Evolutionary conservation across 2,888 invertebrate species (phyloP).

Genomic region (Drosophila vallismaia): DNA sequence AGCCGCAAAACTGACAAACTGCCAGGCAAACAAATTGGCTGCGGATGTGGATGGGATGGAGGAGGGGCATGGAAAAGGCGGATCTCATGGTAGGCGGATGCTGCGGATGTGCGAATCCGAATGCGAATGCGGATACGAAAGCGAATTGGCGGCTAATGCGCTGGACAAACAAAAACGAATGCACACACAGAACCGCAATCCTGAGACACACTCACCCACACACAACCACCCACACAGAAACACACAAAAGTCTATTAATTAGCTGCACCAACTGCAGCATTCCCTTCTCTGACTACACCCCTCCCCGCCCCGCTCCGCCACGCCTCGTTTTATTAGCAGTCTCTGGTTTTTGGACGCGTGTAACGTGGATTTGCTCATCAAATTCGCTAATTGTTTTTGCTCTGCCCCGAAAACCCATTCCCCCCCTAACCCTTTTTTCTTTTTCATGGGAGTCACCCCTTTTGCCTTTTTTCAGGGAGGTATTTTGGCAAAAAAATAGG

Average conservation of each 20-base stretch:
- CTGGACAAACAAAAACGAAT: conserved; percentile 48
- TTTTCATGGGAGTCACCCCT: background rate
- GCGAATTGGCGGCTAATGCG: conserved; percentile 43
- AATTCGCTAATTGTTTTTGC: conserved; percentile 79
- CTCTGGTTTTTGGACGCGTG: conserved; percentile 55
- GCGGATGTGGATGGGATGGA: conserved; percentile 29
- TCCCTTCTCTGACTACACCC: background rate
- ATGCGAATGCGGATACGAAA: conserved; percentile 25
- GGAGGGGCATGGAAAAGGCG: background rate
- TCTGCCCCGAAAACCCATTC: conserved; percentile 34
- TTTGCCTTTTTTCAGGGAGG: background rate
- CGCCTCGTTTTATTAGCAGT: background rate
- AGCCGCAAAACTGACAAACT: conserved; percentile 65
- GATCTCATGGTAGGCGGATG: background rate
- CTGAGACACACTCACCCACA: conserved; percentile 38
- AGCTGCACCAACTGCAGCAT: conserved; percentile 52
- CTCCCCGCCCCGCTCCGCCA: too few relatives aligned
- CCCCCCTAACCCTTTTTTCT: background rate
- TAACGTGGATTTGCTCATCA: conserved; percentile 74
- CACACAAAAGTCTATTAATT: conserved; percentile 68
- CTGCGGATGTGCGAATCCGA: conserved; percentile 2
- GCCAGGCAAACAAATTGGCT: conserved; percentile 47
- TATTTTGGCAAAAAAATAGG: too few relatives aligned
- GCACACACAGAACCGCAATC: conserved; percentile 27
- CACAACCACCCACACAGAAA: conserved; percentile 11